Evolutionary conservation across 1,140 invertebrate genomes (phyloP), one percentile per base, ranked within the genome.

Genomic region (Ladona fulva): DNA sequence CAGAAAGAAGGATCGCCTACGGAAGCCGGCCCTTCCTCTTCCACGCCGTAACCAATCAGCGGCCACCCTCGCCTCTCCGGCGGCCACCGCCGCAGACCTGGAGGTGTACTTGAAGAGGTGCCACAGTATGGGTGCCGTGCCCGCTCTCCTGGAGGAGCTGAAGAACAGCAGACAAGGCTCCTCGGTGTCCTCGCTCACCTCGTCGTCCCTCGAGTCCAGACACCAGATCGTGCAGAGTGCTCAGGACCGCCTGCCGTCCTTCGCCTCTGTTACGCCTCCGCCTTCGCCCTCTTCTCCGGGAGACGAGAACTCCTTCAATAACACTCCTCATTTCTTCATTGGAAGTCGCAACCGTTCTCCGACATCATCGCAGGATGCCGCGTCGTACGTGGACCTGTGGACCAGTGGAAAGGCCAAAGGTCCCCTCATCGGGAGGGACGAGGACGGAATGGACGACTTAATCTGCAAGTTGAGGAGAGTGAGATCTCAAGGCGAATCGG

Each of bases 61-160:
- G 11, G 73, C 78, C 6, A 25, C 37, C 1, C 25, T 42, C 10
- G 42, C 42, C 44, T 24, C 19, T 74, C 66, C 76, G 3, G 24
- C 81, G 80, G 29, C 29, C 8, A 81, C 82, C n/a, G 80, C 80
- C 44, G 78, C 80, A 19, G 80, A 80, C 14, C 76, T 86, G 22
- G 85, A 86, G 24, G 82, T 81, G 16, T 86, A 85, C 74, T 82
- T 87, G n/a, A 83, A 83, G 0, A 79, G 84, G 37, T 85, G 83
- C 42, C 81, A 82, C 22, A 85, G 84, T 76, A 83, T 85, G 74
- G 86, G 85, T 16, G 85, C 85, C 14, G 80, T 86, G n/a, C 22
- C 80, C 84, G 24, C 81, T 84, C 16, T 85, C 8, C 37, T 44
- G 24, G 74, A 84, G 82, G 80, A 80, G 77, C 29, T 80, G 80